phyloP scores from a whole-genome alignment of 1,140 invertebrate species.

The Bicyclus anynana region DNA sequence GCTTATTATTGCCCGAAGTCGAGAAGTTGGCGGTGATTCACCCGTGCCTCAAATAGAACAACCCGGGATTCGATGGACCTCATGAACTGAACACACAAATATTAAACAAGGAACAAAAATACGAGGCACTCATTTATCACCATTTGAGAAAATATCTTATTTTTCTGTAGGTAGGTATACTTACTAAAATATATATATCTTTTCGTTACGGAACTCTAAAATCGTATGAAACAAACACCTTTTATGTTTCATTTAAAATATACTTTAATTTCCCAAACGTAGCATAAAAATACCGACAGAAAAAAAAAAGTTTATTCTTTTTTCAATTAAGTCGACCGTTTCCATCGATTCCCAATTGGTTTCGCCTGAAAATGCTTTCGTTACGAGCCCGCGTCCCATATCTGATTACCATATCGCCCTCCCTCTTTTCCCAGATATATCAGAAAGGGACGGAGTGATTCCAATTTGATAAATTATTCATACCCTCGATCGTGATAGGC shows the following conservation, averaged over 20 bases:
- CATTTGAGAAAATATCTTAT: no score
- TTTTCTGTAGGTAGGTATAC: no score
- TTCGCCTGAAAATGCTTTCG: conserved; percentile 19
- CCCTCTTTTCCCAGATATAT: not conserved
- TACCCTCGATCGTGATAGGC: conserved; percentile 17
- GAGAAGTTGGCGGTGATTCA: no score
- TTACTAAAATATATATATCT: no score
- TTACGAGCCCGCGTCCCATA: conserved; percentile 10
- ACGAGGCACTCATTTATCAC: no score
- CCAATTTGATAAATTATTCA: conserved; percentile 22
- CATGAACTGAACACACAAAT: no score
- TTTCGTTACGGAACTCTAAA: no score
- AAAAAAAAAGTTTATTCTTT: conserved; percentile 10
- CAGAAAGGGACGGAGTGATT: not conserved
- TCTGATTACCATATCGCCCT: conserved; percentile 13
- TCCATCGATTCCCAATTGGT: conserved; percentile 20
- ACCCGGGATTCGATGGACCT: no score
- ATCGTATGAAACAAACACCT: not conserved
- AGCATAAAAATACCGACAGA: conserved; percentile 4
- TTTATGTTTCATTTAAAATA: conserved; percentile 5
- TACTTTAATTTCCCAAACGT: conserved; percentile 8
- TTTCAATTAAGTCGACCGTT: conserved; percentile 12
- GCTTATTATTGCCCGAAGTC: no score
- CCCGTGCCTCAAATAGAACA: no score
- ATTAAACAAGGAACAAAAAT: no score